These are phyloP conservation scores for Formicarius rufipectus DNA, from an alignment of 2,113 vertebrate species.

Conservation along the genomic window DNA sequence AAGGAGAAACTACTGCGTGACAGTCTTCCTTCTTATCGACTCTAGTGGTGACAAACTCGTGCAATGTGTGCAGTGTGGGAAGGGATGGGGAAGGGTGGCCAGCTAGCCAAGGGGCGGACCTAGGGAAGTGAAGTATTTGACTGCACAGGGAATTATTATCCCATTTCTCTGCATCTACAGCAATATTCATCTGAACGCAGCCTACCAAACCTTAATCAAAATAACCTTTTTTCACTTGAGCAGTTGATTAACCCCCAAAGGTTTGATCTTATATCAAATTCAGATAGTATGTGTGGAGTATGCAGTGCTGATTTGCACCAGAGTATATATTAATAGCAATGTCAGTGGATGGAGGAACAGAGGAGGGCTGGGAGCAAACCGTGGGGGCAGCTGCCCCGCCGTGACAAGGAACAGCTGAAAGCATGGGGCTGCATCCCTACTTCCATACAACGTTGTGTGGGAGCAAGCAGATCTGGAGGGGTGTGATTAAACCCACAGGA, in stretches of 20 bases:
- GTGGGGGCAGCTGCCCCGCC: background rate
- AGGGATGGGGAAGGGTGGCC: background rate
- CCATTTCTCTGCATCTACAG: background rate
- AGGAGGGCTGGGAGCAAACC: background rate
- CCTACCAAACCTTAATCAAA: constrained; percentile 31
- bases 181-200: background rate
- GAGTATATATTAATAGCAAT: background rate
- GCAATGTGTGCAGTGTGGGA: background rate
- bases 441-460: background rate
- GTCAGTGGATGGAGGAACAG: background rate
- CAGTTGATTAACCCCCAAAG: constrained; percentile 1
- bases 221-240: background rate
- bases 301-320: constrained; percentile 1
- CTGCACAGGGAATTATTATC: background rate
- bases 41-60: background rate
- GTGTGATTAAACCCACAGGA: background rate
- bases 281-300: background rate
- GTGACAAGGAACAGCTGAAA: background rate
- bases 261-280: constrained; percentile 27
- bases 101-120: background rate
- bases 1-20: background rate
- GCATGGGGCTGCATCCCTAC: background rate
- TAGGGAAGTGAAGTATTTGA: background rate
- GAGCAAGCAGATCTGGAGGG: background rate
- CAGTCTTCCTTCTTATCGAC: background rate